phyloP scores from a whole-genome alignment of 2,113 vertebrate species.

The Diadophis punctatus region DNA sequence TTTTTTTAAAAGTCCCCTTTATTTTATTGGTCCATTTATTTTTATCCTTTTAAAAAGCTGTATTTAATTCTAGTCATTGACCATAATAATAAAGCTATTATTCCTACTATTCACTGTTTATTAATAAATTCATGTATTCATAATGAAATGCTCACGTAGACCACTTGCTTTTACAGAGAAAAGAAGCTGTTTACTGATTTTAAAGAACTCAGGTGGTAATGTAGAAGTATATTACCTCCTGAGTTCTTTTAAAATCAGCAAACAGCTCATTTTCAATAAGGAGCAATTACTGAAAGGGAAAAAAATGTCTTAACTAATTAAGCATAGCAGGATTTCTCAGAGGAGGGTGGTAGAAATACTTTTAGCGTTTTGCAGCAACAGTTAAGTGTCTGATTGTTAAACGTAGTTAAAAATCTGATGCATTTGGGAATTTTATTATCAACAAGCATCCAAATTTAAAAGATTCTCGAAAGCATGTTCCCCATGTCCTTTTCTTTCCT shows the following conservation, averaged over 20 bases:
- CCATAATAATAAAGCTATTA: not conserved
- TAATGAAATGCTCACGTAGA: conserved; percentile 43
- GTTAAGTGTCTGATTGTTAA: not conserved
- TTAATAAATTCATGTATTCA: conserved; percentile 9
- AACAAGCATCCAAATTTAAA: not conserved
- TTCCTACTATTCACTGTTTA: conserved; percentile 4
- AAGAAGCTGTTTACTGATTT: conserved; percentile 34
- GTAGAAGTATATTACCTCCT: not conserved
- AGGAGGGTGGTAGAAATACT: not conserved
- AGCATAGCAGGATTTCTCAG: not conserved
- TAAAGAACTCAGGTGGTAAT: not conserved
- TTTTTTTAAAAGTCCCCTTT: not conserved
- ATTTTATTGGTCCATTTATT: not conserved
- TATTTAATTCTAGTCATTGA: not conserved
- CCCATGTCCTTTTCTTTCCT: not conserved
- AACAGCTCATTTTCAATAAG: conserved; percentile 7
- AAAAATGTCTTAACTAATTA: not conserved
- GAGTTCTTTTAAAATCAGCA: conserved; percentile 36
- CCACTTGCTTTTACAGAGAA: conserved; percentile 40
- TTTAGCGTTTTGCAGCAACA: not conserved
- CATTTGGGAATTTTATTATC: not conserved
- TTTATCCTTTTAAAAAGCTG: not conserved
- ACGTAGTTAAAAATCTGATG: not conserved
- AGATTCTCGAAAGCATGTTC: not conserved
- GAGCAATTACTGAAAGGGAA: not conserved